Evolutionary conservation across 2,797 vertebrate genomes (phyloP).

Genomic region (Alosa sapidissima): DNA sequence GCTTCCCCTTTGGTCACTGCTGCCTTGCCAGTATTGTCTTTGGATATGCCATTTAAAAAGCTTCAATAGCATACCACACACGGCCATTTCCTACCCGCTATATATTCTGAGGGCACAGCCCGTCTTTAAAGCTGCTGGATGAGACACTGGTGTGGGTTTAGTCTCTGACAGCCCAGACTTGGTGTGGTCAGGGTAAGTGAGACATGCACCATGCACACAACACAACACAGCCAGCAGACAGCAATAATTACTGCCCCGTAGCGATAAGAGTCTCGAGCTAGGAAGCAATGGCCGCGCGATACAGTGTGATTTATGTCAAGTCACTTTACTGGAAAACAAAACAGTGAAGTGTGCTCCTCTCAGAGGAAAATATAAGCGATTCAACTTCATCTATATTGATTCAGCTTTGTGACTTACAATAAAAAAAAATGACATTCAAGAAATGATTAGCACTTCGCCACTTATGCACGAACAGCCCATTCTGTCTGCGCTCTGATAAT

Average conservation of each 20-base stretch:
- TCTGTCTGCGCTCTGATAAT: background rate
- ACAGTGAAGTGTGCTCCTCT: background rate
- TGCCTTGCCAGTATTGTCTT: background rate
- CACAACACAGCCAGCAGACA: background rate
- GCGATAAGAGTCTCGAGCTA: background rate
- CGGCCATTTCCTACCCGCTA: background rate
- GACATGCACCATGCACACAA: background rate
- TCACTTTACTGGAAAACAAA: constrained; percentile 17
- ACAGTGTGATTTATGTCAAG: constrained; percentile 19
- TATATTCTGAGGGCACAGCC: background rate
- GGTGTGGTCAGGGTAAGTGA: background rate
- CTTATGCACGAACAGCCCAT: background rate
- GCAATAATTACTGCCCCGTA: constrained; percentile 4
- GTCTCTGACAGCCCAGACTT: constrained; percentile 7
- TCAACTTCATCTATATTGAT: background rate
- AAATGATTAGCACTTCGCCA: background rate
- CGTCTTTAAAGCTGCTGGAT: background rate
- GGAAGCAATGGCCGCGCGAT: constrained; percentile 8
- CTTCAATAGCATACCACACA: background rate
- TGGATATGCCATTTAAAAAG: background rate
- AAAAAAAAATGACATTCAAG: background rate
- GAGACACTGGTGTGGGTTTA: background rate
- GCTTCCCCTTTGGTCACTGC: background rate
- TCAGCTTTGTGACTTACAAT: background rate
- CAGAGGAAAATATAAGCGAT: background rate